Percentiles rank a stretch among this genome's conserved stretches.
phyloP scores from a whole-genome alignment of 2,888 invertebrate genomes.

The Pantelozetes paolii region DNA sequence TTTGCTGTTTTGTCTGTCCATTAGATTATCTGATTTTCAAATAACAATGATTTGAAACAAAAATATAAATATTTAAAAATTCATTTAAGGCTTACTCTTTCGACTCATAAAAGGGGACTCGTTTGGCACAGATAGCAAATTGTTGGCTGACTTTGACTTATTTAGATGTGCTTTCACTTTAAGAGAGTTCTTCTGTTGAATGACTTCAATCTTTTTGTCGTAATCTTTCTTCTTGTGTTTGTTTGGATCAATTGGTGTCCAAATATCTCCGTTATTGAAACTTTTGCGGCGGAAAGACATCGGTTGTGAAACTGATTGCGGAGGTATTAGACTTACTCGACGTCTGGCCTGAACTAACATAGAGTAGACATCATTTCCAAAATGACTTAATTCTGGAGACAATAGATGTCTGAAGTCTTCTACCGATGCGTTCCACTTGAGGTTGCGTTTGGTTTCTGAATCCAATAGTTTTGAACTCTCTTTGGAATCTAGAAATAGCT shows the following conservation, averaged over 20 bases:
- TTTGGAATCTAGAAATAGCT: constrained; percentile 25
- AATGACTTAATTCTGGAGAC: constrained; percentile 36
- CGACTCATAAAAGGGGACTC: too few species aligned
- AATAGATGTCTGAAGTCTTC: constrained; percentile 37
- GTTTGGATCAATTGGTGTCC: constrained; percentile 26
- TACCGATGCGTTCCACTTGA: constrained; percentile 18
- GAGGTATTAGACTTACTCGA: constrained; percentile 32
- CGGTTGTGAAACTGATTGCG: background rate
- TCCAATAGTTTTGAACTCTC: constrained; percentile 30
- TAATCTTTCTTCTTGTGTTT: constrained; percentile 32
- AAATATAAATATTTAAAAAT: too few species aligned
- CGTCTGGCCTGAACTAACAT: constrained; percentile 28
- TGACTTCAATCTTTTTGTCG: constrained; percentile 21
- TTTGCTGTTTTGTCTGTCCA: background rate
- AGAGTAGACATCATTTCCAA: constrained; percentile 29
- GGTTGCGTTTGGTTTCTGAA: constrained; percentile 5
- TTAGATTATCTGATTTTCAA: background rate
- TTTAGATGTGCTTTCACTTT: background rate
- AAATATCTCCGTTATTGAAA: constrained; percentile 26
- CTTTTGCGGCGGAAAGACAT: constrained; percentile 35
- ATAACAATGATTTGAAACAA: too few species aligned
- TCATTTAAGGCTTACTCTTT: too few species aligned
- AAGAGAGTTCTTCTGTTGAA: background rate
- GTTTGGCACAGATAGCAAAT: background rate
- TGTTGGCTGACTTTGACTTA: background rate